These are phyloP conservation scores for Pluvialis apricaria DNA, from an alignment of 2,113 vertebrate genomes.

Conservation along the genomic window DNA sequence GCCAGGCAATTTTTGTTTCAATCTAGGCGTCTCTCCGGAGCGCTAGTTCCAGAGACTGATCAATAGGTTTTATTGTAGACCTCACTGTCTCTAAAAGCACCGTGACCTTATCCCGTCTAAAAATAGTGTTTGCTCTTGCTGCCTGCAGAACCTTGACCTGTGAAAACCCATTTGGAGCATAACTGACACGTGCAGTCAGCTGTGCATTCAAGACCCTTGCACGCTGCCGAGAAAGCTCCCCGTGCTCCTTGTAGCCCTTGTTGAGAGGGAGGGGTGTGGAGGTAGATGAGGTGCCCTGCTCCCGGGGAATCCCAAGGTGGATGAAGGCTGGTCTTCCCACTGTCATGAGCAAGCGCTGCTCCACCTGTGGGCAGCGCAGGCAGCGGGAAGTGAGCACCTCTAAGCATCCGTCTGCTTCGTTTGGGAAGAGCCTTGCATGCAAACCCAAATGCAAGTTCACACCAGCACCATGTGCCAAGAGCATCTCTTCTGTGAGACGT, in stretches of 20 bases:
- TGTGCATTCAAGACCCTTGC: constrained; percentile 70
- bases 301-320: background rate
- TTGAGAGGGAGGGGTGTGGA: background rate
- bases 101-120: constrained; percentile 81
- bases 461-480: background rate
- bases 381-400: accelerated
- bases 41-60: constrained; percentile 80
- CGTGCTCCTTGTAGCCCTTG: background rate
- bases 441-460: accelerated
- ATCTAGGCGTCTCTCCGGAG: constrained; percentile 76
- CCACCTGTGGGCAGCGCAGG: background rate
- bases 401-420: background rate
- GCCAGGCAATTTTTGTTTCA: constrained; percentile 80
- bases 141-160: constrained; percentile 83
- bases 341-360: background rate
- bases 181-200: constrained; percentile 81
- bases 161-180: constrained; percentile 84
- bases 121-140: constrained; percentile 82
- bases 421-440: background rate
- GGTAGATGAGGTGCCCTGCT: background rate
- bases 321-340: background rate
- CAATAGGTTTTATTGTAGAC: constrained; percentile 86
- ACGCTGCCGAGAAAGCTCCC: background rate
- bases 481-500: background rate
- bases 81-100: constrained; percentile 83